Base-by-base conservation (phyloP, 92 coral and sea anemone species). In the Hydrozoanthus gracilis region DNA sequence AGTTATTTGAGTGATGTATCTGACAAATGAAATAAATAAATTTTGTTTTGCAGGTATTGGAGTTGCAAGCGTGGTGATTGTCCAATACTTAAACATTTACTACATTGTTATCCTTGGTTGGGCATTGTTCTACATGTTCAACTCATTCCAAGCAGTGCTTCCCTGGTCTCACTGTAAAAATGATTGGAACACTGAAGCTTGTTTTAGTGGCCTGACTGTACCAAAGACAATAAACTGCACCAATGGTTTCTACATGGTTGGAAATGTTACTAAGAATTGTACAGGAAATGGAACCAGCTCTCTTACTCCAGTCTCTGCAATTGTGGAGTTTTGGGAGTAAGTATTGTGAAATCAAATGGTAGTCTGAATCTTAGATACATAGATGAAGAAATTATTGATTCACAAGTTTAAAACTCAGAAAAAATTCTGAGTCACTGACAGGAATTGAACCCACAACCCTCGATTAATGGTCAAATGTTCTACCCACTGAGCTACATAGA, bases 321-420 rank as follows among this genome's bases (percentile, higher is more conserved):
- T 91, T 64, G 88, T 90, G 82, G 98, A 94, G 62, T 94, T 92
- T 58, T 94, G 95, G 95, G 93, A 92, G 98, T 94, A 92, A 92
- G 95, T 88, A 68, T 2, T 18, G 8, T 27, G 13, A 14, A 6
- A 20, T 1, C 9, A 27, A 27, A 2, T 27, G 39, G 39, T 27
- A 27, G 39, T 27, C 39, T 27, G 39, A 27, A 27, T 27, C 39
- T 27, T 27, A 27, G 39, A 27, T 27, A 27, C 39, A 27, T 27
- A 27, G 39, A 27, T 27, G 39, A 27, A 54, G 61, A 54, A 54
- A 2, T 27, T 0, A 27, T 27, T 27, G 39, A 27, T 27, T 27
- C 39, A 27, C 39, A 27, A 27, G 39, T 27, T 27, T 27, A 27
- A 27, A 27, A 2, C 39, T 27, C 39, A 27, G 39, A 27, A 27